Evolutionary conservation across 2,888 invertebrate species (phyloP).

Genomic region (Phortica magna): DNA sequence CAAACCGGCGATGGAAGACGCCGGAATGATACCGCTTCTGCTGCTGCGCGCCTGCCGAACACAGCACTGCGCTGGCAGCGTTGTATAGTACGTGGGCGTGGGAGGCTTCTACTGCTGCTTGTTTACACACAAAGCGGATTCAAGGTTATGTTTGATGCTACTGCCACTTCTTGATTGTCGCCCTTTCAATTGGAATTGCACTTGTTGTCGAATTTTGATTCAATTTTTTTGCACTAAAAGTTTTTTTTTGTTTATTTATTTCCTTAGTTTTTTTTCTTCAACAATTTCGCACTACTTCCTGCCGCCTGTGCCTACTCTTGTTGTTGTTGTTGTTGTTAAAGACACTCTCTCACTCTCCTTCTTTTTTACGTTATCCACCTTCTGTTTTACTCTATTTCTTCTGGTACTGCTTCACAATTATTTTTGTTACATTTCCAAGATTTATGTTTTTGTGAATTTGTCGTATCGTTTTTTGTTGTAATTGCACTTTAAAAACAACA

Average conservation of each 20-base stretch:
- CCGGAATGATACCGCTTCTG: neutral
- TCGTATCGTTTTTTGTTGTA: constrained; percentile 20
- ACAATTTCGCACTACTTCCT: constrained; percentile 15
- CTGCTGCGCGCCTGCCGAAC: constrained; percentile 9
- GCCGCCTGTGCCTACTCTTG: constrained; percentile 5
- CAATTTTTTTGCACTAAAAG: neutral
- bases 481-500: constrained; percentile 19
- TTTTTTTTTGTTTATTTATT: constrained; percentile 5
- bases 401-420: constrained; percentile 5
- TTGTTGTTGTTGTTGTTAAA: neutral
- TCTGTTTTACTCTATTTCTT: neutral
- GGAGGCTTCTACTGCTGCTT: constrained; percentile 6
- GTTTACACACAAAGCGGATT: constrained; percentile 20
- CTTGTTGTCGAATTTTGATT: neutral
- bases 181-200: neutral
- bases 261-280: constrained; percentile 18
- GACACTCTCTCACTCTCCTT: constrained; percentile 4
- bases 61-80: constrained; percentile 10
- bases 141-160: constrained; percentile 3
- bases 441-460: constrained; percentile 5
- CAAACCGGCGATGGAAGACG: neutral
- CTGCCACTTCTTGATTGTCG: neutral
- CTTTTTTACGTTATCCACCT: neutral
- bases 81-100: constrained; percentile 9
- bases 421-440: constrained; percentile 28